Base-by-base conservation (phyloP, 2,113 vertebrate genomes). In the Anhinga anhinga region DNA sequence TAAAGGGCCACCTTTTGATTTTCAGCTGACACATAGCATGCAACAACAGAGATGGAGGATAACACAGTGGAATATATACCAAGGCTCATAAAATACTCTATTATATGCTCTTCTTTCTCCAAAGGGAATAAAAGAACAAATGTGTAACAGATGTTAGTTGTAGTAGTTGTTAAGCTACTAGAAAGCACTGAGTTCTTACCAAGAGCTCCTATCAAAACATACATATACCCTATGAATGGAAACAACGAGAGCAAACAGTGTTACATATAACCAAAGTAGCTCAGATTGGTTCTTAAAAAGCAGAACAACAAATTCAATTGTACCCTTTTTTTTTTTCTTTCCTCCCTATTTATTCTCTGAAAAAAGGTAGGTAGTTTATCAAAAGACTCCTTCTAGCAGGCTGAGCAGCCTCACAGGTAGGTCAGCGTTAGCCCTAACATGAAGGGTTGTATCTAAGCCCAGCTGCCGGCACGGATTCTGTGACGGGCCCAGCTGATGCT, bases 21-120 rank as follows among this genome's bases (percentile, higher is more conserved):
- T 88, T 56, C 8, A 85, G 30, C 17, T 80, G 53, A 56, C 15
- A 29, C 0, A 3, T 7, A 49, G 12, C 22, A 27, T 25, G 3
- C 40, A 80, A 29, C 18, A 77, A 49, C 22, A 36, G 40, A 73
- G 69, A 30, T 14, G 9, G 26, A 55, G 14, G 1, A 42, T 15
- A 59, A 10, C 1, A 1, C 3, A 4, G 5, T 40, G 0, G 1
- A 47, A 47, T 29, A 20, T 5, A 36, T 34, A 61, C 1, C 3
- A 65, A 79, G 17, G 12, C 49, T 45, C 29, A 44, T 49, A 61
- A 80, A 69, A 53, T 45, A 2, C 25, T 69, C 55, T 49, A 10
- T 36, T 81, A 21, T 8, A 21, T 32, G 9, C 3, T 67, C 1
- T 38, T 47, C 9, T 88, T 6, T 73, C 15, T 71, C 44, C 36